These are phyloP conservation scores for Platygyra sinensis DNA, from an alignment of 64 coral and sea anemone genomes.

Conservation along the genomic window DNA sequence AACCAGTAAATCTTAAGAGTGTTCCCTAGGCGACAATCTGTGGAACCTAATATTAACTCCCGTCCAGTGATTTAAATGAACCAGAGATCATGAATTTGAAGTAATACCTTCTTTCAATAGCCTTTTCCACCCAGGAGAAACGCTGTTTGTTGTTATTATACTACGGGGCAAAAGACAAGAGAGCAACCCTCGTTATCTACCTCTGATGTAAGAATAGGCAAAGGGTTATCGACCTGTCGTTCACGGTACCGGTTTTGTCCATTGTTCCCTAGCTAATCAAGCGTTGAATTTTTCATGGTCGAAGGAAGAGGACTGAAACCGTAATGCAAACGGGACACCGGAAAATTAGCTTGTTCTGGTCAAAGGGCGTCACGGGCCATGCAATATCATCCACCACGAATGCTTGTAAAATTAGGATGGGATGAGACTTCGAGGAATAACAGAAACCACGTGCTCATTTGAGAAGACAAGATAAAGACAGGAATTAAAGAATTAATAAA, in stretches of 20 bases:
- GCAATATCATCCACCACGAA: background rate
- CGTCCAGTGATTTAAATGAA: background rate
- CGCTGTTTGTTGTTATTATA: slow-evolving; percentile 21
- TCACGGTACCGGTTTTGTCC: slow-evolving; percentile 28
- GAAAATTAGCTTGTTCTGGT: background rate
- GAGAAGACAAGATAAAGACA: background rate
- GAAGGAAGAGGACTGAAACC: background rate
- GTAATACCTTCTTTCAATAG: slow-evolving; percentile 11
- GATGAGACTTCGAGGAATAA: too few species aligned
- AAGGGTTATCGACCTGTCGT: slow-evolving; percentile 1
- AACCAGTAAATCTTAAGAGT: background rate
- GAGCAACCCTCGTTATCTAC: slow-evolving; percentile 20
- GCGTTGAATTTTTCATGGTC: slow-evolving; percentile 26
- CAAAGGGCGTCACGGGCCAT: background rate
- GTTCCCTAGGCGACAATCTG: background rate
- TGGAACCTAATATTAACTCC: background rate
- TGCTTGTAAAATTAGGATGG: too few species aligned
- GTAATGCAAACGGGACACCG: background rate
- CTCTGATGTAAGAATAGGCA: slow-evolving; percentile 39
- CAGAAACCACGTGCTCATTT: background rate
- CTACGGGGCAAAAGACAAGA: slow-evolving; percentile 1
- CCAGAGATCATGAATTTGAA: background rate
- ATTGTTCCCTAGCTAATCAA: slow-evolving; percentile 8
- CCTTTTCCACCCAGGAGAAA: background rate
- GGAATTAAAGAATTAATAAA: background rate